Conservation (phyloP, 1,140 invertebrate species). For the Maniola jurtina region DNA sequence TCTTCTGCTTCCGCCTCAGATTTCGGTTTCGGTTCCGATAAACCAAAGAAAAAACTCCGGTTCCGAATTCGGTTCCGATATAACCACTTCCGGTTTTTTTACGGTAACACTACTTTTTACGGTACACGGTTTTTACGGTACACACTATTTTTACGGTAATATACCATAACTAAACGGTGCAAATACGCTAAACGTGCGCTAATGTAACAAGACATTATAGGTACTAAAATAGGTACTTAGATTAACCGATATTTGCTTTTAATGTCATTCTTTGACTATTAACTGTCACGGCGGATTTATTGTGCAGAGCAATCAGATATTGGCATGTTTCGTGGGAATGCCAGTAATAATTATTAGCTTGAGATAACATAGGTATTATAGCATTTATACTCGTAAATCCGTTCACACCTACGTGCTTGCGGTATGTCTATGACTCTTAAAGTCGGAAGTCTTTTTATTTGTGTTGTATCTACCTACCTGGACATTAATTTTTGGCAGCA, state of each 20-base stretch:
- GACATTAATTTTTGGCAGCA: neutral
- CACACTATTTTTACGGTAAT: too few relatives aligned
- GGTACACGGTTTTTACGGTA: too few relatives aligned
- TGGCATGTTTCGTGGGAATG: conserved; percentile 49
- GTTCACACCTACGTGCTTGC: conserved; percentile 40
- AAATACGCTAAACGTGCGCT: neutral
- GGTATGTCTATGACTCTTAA: neutral
- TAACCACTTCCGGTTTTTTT: too few relatives aligned
- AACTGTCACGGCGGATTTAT: conserved; percentile 48
- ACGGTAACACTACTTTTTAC: too few relatives aligned
- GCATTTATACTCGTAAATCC: conserved; percentile 38
- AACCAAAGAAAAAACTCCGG: too few relatives aligned
- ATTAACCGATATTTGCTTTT: conserved; percentile 44
- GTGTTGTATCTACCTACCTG: neutral
- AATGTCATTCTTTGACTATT: conserved; percentile 53
- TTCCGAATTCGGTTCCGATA: too few relatives aligned
- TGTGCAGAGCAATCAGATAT: conserved; percentile 51
- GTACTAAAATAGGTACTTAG: conserved; percentile 8
- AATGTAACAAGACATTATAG: conserved; percentile 2
- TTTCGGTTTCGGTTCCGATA: too few relatives aligned
- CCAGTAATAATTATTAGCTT: conserved; percentile 51
- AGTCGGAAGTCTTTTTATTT: conserved; percentile 10
- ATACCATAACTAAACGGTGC: neutral
- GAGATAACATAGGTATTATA: conserved; percentile 42
- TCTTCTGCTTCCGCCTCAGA: too few relatives aligned